Conservation (phyloP, 2,888 invertebrate genomes). For the Synergus japonicus region DNA sequence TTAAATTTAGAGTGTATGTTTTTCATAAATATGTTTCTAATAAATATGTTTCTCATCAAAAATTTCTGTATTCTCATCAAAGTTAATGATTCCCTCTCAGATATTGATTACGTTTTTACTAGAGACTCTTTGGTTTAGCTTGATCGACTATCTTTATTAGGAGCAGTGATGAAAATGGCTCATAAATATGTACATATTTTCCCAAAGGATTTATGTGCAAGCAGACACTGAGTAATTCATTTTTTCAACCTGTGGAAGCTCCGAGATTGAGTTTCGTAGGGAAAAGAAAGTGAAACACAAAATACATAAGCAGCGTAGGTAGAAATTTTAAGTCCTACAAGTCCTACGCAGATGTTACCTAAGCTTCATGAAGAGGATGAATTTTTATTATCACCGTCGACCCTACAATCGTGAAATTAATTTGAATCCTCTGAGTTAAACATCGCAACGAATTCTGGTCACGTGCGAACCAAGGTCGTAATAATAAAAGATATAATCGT, state of each 20-base stretch:
- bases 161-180: constrained; percentile 17
- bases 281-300: constrained; percentile 49
- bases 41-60: too few relatives aligned
- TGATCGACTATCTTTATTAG: not conserved
- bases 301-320: constrained; percentile 54
- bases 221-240: constrained; percentile 5
- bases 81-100: not conserved
- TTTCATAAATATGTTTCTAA: too few relatives aligned
- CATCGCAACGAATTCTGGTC: constrained; percentile 55
- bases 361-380: constrained; percentile 50
- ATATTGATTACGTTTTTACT: constrained; percentile 6
- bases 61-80: not conserved
- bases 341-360: constrained; percentile 53
- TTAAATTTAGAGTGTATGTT: too few relatives aligned
- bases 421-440: constrained; percentile 52
- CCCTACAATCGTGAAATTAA: constrained; percentile 57
- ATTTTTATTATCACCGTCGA: constrained; percentile 58
- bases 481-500: constrained; percentile 54
- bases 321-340: constrained; percentile 45
- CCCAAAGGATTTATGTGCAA: constrained; percentile 27
- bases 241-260: constrained; percentile 32
- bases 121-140: not conserved
- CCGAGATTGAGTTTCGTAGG: constrained; percentile 48
- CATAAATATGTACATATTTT: constrained; percentile 36
- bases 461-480: constrained; percentile 54